Evolutionary conservation across 2,888 invertebrate genomes (phyloP), one percentile per base, ranked within the genome.

Genomic region (Lithophane ornitopus): DNA sequence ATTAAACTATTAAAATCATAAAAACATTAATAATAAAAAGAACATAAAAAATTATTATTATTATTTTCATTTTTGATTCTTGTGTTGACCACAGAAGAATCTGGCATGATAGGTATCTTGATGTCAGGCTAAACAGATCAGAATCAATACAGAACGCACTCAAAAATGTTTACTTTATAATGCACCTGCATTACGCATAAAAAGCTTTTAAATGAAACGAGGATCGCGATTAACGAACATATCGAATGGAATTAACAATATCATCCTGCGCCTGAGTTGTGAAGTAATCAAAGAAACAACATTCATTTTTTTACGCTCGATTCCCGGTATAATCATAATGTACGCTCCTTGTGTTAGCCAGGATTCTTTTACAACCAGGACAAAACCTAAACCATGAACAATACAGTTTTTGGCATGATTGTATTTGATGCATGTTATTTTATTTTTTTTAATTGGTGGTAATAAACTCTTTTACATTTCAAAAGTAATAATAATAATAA

Each of bases 201-300:
- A 78, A 82, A 70, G 22, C n/a, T 28, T 54, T 74, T 65, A 41
- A 72, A 86, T 54, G 41, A 59, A 74, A 66, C 63, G 65, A 76
- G 66, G 59, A 71, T 63, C 85, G 80, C 89, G 90, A 91, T 90
- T 92, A 90, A 90, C 84, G 82, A 87, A 89, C 87, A 89, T 88
- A 91, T 92, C 91, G 89, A 90, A 92, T 91, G 89, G 87, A 91
- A 93, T 93, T 93, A 93, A 93, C 91, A 93, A 91, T 92, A 92
- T 91, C 90, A 90, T 90, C 86, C 87, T 81, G 87, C 87, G 87
- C 88, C 89, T 89, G 89, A 91, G 91, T 90, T 91, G 92, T 90
- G 90, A 91, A 89, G 93, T 94, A 93, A 94, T 95, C 94, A 95
- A 93, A 92, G 89, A 90, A 91, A 90, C 90, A 89, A 85, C 87